A percentile compares a stretch with the other conserved stretches of the same genome.
phyloP scores from a whole-genome alignment of 2,113 vertebrate genomes.

The Lethenteron reissneri region DNA sequence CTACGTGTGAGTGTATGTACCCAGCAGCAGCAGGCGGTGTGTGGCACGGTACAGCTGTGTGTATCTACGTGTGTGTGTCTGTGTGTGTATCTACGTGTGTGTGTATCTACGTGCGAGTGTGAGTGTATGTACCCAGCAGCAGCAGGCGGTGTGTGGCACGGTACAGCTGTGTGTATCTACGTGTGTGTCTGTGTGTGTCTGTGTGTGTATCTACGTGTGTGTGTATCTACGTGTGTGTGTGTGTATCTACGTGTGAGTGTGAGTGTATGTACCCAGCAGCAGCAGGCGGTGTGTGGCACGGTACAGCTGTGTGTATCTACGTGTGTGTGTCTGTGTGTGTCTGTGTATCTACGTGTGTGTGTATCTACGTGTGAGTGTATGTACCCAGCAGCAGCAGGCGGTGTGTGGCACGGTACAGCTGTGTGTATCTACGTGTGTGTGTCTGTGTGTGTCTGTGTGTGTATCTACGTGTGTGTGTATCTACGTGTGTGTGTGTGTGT shows the following conservation, averaged over 20 bases:
- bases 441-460: background rate
- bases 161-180: background rate
- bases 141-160: background rate
- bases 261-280: background rate
- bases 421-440: background rate
- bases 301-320: background rate
- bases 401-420: background rate
- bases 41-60: background rate
- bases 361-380: background rate
- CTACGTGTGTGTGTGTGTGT: background rate
- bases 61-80: background rate
- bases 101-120: background rate
- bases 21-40: background rate
- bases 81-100: background rate
- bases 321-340: background rate
- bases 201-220: background rate
- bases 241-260: background rate
- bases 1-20: background rate
- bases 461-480: background rate
- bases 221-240: background rate
- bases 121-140: background rate
- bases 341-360: background rate
- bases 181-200: background rate
- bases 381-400: background rate
- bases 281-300: background rate